These are phyloP conservation scores for Eupithecia vulgata DNA, from an alignment of 2,888 invertebrate species.

Conservation along the genomic window DNA sequence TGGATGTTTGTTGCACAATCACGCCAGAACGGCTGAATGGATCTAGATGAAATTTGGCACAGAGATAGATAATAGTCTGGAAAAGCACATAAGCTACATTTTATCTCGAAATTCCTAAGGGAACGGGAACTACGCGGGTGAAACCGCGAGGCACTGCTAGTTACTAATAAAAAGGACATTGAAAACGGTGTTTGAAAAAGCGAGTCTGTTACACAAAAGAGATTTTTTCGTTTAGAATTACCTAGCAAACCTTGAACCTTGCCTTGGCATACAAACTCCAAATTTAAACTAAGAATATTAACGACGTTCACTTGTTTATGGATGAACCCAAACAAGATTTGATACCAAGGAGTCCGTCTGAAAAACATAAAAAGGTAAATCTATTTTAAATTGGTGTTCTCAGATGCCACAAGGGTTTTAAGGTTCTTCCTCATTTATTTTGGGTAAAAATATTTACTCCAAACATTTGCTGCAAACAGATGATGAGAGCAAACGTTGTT, in stretches of 20 bases:
- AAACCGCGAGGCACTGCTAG: too few species aligned
- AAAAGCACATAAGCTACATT: too few species aligned
- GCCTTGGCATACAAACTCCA: not conserved
- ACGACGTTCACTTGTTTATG: slow-evolving; percentile 5
- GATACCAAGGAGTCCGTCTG: not conserved
- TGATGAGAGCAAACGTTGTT: slow-evolving; percentile 20
- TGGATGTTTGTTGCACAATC: too few species aligned
- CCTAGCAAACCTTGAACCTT: not conserved
- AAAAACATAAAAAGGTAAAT: slow-evolving; percentile 13
- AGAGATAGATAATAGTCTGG: too few species aligned
- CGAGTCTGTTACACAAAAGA: not conserved
- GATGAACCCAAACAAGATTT: not conserved
- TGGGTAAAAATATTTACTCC: slow-evolving; percentile 22
- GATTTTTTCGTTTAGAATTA: not conserved
- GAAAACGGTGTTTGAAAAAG: not conserved
- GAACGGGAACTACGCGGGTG: too few species aligned
- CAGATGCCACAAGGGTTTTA: slow-evolving; percentile 3
- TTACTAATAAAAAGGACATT: too few species aligned
- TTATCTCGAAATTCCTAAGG: too few species aligned
- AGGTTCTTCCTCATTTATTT: slow-evolving; percentile 22
- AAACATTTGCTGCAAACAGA: slow-evolving; percentile 29
- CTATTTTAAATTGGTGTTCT: slow-evolving; percentile 14
- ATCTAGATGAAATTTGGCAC: too few species aligned
- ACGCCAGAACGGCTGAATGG: too few species aligned
- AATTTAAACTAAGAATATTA: not conserved